Evolutionary conservation across 2,113 vertebrate genomes (phyloP), one percentile per base, ranked within the genome.

Genomic region (Vombatus ursinus): DNA sequence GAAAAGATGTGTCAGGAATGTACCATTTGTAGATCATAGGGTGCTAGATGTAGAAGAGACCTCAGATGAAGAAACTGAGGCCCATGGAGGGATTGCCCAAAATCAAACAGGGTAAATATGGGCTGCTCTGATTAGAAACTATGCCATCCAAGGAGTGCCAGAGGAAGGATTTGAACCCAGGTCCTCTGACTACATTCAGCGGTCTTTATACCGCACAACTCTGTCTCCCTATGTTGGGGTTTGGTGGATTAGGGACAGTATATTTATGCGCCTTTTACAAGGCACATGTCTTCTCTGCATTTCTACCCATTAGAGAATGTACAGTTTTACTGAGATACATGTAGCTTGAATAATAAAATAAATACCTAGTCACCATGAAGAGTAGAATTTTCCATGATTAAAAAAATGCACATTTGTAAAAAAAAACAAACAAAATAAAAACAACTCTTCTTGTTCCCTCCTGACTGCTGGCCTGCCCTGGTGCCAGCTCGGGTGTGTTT

Each of bases 1-100:
- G 44, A 90, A 91, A 95, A 89, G n/a, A 19, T 47, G 84, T 89
- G 51, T 93, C 53, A 89, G 37, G 28, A 95, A 48, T 90, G 50
- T 12, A 54, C 49, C 92, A 2, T 92, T 54, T 91, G 47, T 96
- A 84, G 25, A 3, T 31, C 2, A 51, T 89, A 50, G 50, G 47
- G 23, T 7, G 14, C 54, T 44, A 92, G 16, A 1, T 50, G 7
- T 44, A 22, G n/a, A 84, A 84, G n/a, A 44, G 68, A 84, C n/a
- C n/a, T 44, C n/a, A 22, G 6, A 44, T 44, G 61, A 19, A 68
- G 12, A 44, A 68, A 68, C 8, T 84, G 16, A 84, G 5, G 6
- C 16, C 16, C 37, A 84, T 44, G n/a, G 37, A n/a, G 37, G 44
- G 19, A 84, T 2, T 44, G 37, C 37, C n/a, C 6, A 84, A 84